Percentiles rank a stretch among this genome's conserved stretches.
Evolutionary conservation across 2,113 vertebrate species (phyloP).

Genomic region (Chloroceryle aenea): DNA sequence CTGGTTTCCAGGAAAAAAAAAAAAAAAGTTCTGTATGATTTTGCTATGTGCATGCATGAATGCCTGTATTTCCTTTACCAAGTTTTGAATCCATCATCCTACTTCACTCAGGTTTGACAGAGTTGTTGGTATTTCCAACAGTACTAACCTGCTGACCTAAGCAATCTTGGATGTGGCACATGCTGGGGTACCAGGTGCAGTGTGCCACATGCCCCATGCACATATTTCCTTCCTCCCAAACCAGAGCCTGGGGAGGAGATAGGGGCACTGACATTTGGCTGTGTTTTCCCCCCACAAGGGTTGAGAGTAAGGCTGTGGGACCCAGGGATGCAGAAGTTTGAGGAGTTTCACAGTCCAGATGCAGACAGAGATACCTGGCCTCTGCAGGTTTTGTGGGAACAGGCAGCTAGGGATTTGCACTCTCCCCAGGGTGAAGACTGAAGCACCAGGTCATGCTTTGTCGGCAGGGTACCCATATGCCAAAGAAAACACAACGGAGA

Average conservation of each 20-base stretch:
- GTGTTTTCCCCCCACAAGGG: rapidly evolving
- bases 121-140: not conserved
- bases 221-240: not conserved
- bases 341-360: rapidly evolving
- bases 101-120: not conserved
- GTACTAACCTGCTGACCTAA: not conserved
- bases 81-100: not conserved
- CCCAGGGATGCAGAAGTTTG: rapidly evolving
- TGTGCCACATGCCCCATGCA: rapidly evolving
- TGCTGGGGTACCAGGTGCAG: rapidly evolving
- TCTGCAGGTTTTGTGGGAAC: not conserved
- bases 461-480: not conserved
- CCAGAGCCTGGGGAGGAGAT: not conserved
- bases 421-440: not conserved
- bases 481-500: not conserved
- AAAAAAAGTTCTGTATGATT: rapidly evolving
- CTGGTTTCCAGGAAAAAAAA: not conserved
- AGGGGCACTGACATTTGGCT: not conserved
- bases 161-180: rapidly evolving
- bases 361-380: not conserved
- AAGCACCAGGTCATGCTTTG: not conserved
- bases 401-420: not conserved
- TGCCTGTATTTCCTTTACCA: not conserved
- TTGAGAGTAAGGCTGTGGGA: not conserved
- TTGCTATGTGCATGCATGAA: not conserved